phyloP scores from a whole-genome alignment of 2,888 invertebrate genomes.

The Chrysotoxum bicinctum region DNA sequence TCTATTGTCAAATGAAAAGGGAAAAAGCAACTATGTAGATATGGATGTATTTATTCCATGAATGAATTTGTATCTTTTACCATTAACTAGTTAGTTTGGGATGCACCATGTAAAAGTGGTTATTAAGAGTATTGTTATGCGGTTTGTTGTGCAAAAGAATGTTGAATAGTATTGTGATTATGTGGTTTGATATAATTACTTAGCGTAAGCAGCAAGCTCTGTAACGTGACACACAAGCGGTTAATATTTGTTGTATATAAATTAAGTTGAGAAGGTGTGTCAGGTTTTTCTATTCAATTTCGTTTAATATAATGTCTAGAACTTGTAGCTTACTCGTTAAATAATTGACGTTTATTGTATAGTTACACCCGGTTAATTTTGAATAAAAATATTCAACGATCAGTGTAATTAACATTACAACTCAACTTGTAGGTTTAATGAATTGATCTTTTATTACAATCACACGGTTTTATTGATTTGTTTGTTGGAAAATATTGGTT shows the following conservation, averaged over 20 bases:
- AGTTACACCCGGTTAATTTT: background rate
- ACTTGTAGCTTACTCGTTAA: too few species aligned
- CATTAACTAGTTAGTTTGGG: background rate
- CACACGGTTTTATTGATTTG: too few species aligned
- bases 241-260: background rate
- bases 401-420: too few species aligned
- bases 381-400: background rate
- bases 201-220: background rate
- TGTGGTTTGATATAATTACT: background rate
- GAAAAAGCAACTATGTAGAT: background rate
- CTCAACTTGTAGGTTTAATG: too few species aligned
- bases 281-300: background rate
- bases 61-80: constrained; percentile 45
- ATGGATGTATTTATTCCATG: constrained; percentile 2
- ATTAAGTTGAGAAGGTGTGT: constrained; percentile 3
- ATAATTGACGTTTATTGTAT: background rate
- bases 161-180: background rate
- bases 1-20: background rate
- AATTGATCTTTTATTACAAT: too few species aligned
- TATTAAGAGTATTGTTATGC: constrained; percentile 1
- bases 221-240: background rate
- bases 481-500: too few species aligned
- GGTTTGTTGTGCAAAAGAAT: constrained; percentile 1
- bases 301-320: too few species aligned
- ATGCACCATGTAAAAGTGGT: background rate